phyloP scores from a whole-genome alignment of 2,888 invertebrate genomes.

The Celastrina argiolus region DNA sequence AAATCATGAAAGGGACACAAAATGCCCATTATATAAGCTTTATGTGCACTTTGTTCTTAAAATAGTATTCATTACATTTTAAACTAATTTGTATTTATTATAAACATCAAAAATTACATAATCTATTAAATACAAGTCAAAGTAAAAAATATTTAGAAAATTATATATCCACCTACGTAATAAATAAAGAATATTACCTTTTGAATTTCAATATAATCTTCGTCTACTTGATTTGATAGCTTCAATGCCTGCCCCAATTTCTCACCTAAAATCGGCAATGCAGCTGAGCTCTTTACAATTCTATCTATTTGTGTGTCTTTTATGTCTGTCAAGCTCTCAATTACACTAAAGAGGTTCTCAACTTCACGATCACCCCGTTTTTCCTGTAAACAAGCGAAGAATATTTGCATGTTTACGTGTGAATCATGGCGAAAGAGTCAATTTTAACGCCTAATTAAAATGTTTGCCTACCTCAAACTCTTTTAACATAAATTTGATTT shows the following conservation, averaged over 20 bases:
- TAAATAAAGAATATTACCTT: conserved; percentile 63
- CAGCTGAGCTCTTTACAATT: conserved; percentile 79
- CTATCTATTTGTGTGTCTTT: conserved; percentile 85
- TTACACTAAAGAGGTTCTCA: conserved; percentile 84
- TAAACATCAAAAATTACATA: no score
- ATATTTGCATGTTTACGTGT: neutral
- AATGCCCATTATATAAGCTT: no score
- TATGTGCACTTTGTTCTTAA: no score
- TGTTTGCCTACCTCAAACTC: conserved; percentile 86
- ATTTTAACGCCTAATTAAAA: neutral
- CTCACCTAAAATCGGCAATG: conserved; percentile 79
- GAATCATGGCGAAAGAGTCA: neutral
- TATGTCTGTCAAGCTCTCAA: conserved; percentile 87
- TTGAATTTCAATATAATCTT: conserved; percentile 76
- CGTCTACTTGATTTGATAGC: conserved; percentile 79
- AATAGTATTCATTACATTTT: no score
- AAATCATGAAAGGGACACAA: no score
- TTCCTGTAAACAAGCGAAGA: conserved; percentile 70
- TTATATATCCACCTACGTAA: no score
- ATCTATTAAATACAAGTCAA: no score
- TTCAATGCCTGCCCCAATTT: conserved; percentile 82
- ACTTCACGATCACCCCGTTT: conserved; percentile 88
- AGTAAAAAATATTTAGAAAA: no score
- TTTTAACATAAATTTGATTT: conserved; percentile 88
- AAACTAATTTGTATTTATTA: no score